Base-by-base conservation (phyloP, 2,888 invertebrate genomes). In the Xanthia icteritia region DNA sequence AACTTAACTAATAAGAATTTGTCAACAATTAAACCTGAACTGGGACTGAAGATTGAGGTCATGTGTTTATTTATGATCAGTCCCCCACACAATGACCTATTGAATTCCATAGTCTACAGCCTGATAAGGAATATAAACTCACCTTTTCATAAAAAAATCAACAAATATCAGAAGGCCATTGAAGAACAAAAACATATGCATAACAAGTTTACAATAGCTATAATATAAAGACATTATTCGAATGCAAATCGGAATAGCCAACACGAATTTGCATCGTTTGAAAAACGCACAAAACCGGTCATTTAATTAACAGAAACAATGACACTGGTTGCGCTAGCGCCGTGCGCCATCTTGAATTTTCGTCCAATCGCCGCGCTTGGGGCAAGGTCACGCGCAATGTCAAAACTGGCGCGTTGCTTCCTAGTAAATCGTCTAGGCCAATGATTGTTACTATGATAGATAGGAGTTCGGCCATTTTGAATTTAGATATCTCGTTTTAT, bases 341-440 rank as follows among this genome's bases (percentile, higher is more conserved):
- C 56, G 87, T 83, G 86, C 90, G 96, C 96, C 96, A 96, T 96
- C 83, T 94, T 95, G 93, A 68, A 85, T 80, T 88, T 91, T 89
- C 90, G 93, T 89, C 96, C 96, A 96, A 96, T 96, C 92, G 89
- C 89, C 80, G 87, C 86, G 84, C 85, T 81, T 85, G 86, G 83
- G 88, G 88, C 95, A 96, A 96, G 96, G 96, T 95, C 94, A 92
- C 78, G 88, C 90, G 92, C 96, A 96, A 96, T 96, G 96, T 96
- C 96, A 96, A 96, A 96, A 94, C 91, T 93, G 76, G 87, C 83
- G 81, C 90, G 84, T 76, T 45, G 93, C 96, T 96, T 96, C 96
- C 96, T 95, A 94, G 94, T 94, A 90, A 93, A 91, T 93, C 92
- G 92, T 94, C 94, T 95, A 95, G 94, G 95, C 94, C 93, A 93